Evolutionary conservation across 2,888 invertebrate species (phyloP), one percentile per base, ranked within the genome.

Genomic region (Clitarchus hookeri): DNA sequence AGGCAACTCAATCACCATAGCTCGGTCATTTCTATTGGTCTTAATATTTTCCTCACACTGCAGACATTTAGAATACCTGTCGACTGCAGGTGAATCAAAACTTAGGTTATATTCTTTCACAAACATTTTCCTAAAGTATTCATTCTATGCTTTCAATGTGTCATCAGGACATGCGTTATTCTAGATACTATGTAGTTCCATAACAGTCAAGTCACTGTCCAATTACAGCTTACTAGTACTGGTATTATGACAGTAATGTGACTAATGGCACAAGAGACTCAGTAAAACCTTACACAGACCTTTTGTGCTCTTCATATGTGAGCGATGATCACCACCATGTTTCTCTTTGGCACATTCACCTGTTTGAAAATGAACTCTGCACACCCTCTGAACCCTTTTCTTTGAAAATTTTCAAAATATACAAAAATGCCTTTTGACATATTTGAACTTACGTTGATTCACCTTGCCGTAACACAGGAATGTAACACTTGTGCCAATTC

Each of bases 21-120:
- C 19, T 23, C 19, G 6, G 65, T 65, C 0, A 65, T 82, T 82
- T 82, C 8, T 27, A 82, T 82, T 82, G 23, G 27, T 23, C 82
- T 82, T 27, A 8, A 27, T 0, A 6, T 23, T 65, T 82, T 83
- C 65, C 44, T 83, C 44, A 77, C 53, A 48, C 82, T 82, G 82
- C 23, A 82, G 27, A 44, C 82, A 82, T 82, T 82, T 82, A 36
- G 82, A 82, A 79, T 88, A 88, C n/a, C 77, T 84, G 53, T 89
- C 88, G 6, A 88, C 87, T 19, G 78, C 23, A 19, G 87, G 87
- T 0, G 86, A 82, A 53, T 87, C 87, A 88, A 89, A 89, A 82
- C 88, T 88, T 80, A 89, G 79, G 86, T 89, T 89, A 86, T 87
- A 89, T 44, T 88, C 86, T 54, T 77, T 78, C 77, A 86, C 87